phyloP scores from a whole-genome alignment of 2,797 vertebrate species.

The Pithecia hirsuta region DNA sequence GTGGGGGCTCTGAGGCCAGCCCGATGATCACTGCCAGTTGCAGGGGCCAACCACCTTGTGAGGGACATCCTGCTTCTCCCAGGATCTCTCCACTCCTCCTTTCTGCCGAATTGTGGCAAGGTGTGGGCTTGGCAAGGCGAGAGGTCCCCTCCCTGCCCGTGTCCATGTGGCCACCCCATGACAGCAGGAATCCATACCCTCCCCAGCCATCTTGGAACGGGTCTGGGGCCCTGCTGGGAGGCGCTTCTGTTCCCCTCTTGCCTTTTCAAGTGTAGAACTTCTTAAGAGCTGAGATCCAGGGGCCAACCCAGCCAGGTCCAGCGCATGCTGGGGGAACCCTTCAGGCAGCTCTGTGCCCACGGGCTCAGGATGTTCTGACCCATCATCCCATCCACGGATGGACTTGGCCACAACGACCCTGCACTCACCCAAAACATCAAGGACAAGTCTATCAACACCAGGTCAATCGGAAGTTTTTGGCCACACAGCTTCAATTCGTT shows the following conservation, averaged over 20 bases:
- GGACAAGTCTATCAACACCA: rapidly evolving
- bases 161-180: not conserved
- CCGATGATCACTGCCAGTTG: not conserved
- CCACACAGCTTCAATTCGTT: rapidly evolving
- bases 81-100: not conserved
- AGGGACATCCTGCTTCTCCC: not conserved
- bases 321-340: not conserved
- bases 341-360: rapidly evolving
- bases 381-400: rapidly evolving
- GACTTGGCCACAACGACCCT: rapidly evolving
- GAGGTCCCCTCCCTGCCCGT: not conserved
- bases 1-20: not conserved
- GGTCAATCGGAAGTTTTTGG: not conserved
- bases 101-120: not conserved
- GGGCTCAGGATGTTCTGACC: rapidly evolving
- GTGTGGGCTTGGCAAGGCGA: not conserved
- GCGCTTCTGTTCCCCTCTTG: not conserved
- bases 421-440: not conserved
- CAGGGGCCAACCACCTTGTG: not conserved
- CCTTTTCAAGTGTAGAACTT: rapidly evolving
- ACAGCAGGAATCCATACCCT: not conserved
- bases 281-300: not conserved
- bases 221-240: not conserved
- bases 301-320: not conserved
- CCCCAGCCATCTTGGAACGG: not conserved